Conservation (phyloP, 2,888 invertebrate genomes). For the Cylloceria caligata region DNA sequence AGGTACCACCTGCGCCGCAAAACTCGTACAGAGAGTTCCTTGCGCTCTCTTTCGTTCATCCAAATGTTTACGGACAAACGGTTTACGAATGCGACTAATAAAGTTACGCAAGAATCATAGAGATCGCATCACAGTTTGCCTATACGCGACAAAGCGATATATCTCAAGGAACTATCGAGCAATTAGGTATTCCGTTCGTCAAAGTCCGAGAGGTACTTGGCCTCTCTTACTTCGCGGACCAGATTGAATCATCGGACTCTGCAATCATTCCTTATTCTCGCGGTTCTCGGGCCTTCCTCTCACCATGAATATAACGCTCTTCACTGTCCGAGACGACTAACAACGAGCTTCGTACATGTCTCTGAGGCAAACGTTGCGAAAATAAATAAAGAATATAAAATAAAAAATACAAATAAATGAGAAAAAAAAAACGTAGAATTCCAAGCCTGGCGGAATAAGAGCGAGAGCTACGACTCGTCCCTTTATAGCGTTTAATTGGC, state of each 20-base stretch:
- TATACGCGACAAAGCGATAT: not conserved
- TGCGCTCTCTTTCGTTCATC: constrained; percentile 19
- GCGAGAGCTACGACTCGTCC: constrained; percentile 31
- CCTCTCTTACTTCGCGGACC: constrained; percentile 35
- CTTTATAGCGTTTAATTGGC: constrained; percentile 58
- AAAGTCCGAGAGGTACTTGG: constrained; percentile 52
- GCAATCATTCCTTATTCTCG: constrained; percentile 46
- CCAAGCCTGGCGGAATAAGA: constrained; percentile 7
- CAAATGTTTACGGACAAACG: not conserved
- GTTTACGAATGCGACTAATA: constrained; percentile 19
- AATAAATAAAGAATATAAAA: constrained; percentile 11
- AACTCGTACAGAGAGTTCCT: not conserved
- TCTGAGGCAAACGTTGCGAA: not conserved
- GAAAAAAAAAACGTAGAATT: constrained; percentile 2
- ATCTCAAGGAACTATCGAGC: not conserved
- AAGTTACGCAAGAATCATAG: constrained; percentile 24
- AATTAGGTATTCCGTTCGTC: constrained; percentile 48
- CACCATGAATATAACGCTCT: not conserved
- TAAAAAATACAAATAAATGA: not conserved
- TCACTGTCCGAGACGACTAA: not conserved
- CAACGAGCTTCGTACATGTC: not conserved
- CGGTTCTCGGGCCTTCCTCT: constrained; percentile 5
- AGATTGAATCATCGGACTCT: constrained; percentile 56
- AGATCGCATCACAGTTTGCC: constrained; percentile 4
- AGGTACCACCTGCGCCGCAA: constrained; percentile 51